Conservation (phyloP, 2,113 vertebrate species). For the Meriones unguiculatus region DNA sequence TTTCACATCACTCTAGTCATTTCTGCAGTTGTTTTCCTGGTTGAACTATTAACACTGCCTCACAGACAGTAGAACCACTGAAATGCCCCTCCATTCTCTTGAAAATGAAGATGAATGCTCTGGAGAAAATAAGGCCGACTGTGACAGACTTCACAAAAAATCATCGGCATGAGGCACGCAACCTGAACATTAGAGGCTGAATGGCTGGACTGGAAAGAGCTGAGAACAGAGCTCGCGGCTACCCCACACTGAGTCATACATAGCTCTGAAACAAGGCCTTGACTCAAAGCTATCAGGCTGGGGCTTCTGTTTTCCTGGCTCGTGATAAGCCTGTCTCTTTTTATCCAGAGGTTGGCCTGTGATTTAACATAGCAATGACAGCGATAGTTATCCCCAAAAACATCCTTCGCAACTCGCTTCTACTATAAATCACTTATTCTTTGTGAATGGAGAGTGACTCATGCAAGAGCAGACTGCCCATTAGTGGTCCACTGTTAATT, state of each 20-base stretch:
- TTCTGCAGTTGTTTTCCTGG: constrained; percentile 74
- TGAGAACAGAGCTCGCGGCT: constrained; percentile 83
- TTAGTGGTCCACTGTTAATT: constrained; percentile 89
- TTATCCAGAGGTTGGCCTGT: constrained; percentile 87
- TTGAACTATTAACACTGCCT: constrained; percentile 75
- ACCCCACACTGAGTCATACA: constrained; percentile 89
- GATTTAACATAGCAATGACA: constrained; percentile 90
- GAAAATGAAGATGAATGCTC: constrained; percentile 90
- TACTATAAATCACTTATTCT: constrained; percentile 94
- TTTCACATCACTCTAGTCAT: constrained; percentile 58
- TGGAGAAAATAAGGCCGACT: constrained; percentile 85
- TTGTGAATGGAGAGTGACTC: constrained; percentile 88
- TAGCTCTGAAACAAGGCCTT: constrained; percentile 90
- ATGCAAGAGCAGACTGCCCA: constrained; percentile 86
- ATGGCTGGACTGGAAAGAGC: constrained; percentile 84
- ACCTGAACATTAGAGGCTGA: constrained; percentile 89
- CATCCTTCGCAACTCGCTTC: constrained; percentile 86
- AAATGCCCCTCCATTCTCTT: constrained; percentile 83
- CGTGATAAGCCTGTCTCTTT: constrained; percentile 91
- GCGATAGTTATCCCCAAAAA: constrained; percentile 88
- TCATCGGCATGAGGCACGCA: constrained; percentile 90
- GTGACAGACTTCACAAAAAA: constrained; percentile 86
- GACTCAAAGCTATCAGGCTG: constrained; percentile 89
- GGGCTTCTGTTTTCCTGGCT: constrained; percentile 88
- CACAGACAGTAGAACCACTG: constrained; percentile 83